Evolutionary conservation across 2,888 invertebrate species (phyloP), one percentile per base, ranked within the genome.

Genomic region (Drosophila pseudotakahashii): DNA sequence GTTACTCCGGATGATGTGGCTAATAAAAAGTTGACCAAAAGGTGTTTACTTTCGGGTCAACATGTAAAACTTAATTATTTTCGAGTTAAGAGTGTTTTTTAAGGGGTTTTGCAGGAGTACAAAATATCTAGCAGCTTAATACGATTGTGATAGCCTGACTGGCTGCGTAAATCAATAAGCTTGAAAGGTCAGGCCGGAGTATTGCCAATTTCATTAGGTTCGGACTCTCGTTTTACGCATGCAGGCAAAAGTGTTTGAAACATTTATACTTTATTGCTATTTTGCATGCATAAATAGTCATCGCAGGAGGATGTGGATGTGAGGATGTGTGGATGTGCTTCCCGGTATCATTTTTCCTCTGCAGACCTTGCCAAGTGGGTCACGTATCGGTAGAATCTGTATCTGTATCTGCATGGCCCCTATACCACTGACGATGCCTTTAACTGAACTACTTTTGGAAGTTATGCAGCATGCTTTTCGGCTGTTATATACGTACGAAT

Each of bases 331-430:
- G 32, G 32, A 34, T 34, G 34, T 34, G 34, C 34, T 30, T 47
- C 14, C 23, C 9, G 19, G 42, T 63, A 72, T 82, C 70, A 76
- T 71, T 78, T 68, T 47, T 51, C 47, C 66, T 61, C 63, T 69
- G 78, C 74, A 79, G 73, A 70, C 72, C 70, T 63, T 78, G 78
- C 79, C 81, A 84, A 83, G 70, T 81, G 79, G 87, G 84, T 84
- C 84, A 84, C 79, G 80, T 82, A 73, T 67, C 26, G 45, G 19
- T 55, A 5, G 44, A 37, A 7, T n/a, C n/a, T n/a, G 45, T 37
- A 34, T 7, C 14, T 26, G 32, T 42, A 47, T 47, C 68, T 73
- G 73, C 62, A 59, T 58, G 39, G 34, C 53, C 62, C 39, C 9
- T 14, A 30, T 45, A 13, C 19, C 19, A 19, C n/a, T 44, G 44